Base-by-base conservation (phyloP, 2,888 invertebrate genomes). In the Volucella zonaria region DNA sequence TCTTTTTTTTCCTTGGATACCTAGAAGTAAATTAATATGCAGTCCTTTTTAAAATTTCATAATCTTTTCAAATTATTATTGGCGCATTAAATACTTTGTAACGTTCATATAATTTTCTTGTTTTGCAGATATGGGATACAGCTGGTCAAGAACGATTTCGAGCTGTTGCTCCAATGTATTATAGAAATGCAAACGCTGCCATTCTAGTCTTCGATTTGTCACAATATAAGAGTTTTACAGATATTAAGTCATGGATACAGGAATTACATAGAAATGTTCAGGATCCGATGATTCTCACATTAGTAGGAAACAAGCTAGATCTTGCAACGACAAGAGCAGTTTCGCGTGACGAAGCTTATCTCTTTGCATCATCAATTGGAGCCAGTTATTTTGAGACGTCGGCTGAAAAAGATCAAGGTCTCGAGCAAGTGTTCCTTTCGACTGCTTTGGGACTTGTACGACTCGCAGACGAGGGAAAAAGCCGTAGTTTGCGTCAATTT, bases 91-190 rank as follows among this genome's bases (percentile, higher is more conserved):
- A 31, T 6, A 31, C 6, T 31, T 3, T 31, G 31, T 31, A 31
- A 31, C 4, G 6, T 31, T 6, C 6, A 10, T 51, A 43, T 18
- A 43, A 38, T 11, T 70, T 58, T 56, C 43, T 66, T 66, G 54
- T 66, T 58, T 88, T 89, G 1, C 82, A 92, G 92, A 90, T 92
- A 70, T 92, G 92, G 92, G 91, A 92, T 86, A 92, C 91, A n/a
- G 92, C 92, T 47, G 92, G 92, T 0, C 91, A 91, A 87, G 92
- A 92, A 88, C 89, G 91, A 6, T 98, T 97, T 91, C 94, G 96
- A 80, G 95, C 98, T 0, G 97, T 98, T 95, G 97, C 97, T 0
- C 98, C 98, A 8, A 97, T 98, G 97, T 98, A 98, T 91, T 98
- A 98, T 90, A 93, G 98, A 67, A 97, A 97, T 90, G 96, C 97